Evolutionary conservation across 92 coral and sea anemone genomes (phyloP).

Genomic region (Palythoa caribaeorum): DNA sequence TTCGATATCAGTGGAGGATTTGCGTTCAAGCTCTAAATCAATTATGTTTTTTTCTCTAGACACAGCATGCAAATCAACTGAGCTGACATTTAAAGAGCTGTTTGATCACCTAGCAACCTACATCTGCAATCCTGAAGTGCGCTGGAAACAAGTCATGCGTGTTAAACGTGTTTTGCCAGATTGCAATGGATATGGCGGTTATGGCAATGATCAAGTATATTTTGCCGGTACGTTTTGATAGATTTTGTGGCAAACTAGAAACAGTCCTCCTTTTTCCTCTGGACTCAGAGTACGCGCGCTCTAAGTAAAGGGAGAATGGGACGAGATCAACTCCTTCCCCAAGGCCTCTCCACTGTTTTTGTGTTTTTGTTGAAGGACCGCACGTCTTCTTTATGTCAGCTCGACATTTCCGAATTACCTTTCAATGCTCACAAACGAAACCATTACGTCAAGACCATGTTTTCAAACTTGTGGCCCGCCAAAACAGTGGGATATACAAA

Average conservation of each 20-base stretch:
- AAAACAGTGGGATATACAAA: too few relatives aligned
- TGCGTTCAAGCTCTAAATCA: background rate
- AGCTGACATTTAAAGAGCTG: slow-evolving; percentile 91
- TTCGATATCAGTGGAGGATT: background rate
- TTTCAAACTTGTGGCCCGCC: too few relatives aligned
- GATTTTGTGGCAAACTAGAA: too few relatives aligned
- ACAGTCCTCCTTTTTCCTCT: too few relatives aligned
- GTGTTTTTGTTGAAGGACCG: too few relatives aligned
- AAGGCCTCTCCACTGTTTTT: background rate
- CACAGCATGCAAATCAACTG: slow-evolving; percentile 93
- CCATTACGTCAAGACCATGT: too few relatives aligned
- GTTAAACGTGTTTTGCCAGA: slow-evolving; percentile 86
- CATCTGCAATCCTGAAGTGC: slow-evolving; percentile 89
- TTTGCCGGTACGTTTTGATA: slow-evolving; percentile 77
- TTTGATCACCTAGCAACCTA: slow-evolving; percentile 86
- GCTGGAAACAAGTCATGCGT: slow-evolving; percentile 96
- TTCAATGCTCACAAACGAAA: too few relatives aligned
- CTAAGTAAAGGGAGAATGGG: too few relatives aligned
- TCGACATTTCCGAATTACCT: too few relatives aligned
- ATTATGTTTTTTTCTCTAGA: slow-evolving; percentile 55
- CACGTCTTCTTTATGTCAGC: too few relatives aligned
- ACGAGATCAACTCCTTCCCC: background rate
- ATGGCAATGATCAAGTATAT: slow-evolving; percentile 94
- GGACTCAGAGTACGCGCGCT: too few relatives aligned
- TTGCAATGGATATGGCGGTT: slow-evolving; percentile 90